phyloP scores from a whole-genome alignment of 2,113 vertebrate species.

The Elgaria multicarinata region DNA sequence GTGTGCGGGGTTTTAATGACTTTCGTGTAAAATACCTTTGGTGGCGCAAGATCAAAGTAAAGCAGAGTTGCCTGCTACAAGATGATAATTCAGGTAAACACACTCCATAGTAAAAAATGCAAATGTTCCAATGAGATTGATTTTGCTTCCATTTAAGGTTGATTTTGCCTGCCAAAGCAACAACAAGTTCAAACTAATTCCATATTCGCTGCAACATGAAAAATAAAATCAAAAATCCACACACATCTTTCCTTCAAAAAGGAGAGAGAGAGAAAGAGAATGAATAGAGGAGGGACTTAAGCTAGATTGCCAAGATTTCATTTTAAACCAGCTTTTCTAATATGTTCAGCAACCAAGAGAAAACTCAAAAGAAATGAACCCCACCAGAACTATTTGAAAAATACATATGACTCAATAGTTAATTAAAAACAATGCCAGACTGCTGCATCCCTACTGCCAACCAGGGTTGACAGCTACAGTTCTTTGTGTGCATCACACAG shows the following conservation, averaged over 20 bases:
- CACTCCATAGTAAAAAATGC: constrained; percentile 30
- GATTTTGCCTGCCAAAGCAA: constrained; percentile 55
- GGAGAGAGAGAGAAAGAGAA: not conserved
- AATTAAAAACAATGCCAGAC: not conserved
- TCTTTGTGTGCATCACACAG: fast-evolving
- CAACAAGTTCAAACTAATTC: constrained; percentile 58
- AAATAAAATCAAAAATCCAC: not conserved
- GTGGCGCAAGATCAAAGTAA: constrained; percentile 44
- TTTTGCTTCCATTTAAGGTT: constrained; percentile 56
- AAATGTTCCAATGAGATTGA: constrained; percentile 56
- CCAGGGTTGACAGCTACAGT: not conserved
- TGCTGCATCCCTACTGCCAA: not conserved
- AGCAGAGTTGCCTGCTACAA: constrained; percentile 47
- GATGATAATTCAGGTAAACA: constrained; percentile 55
- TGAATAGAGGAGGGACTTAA: not conserved
- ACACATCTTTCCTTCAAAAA: constrained; percentile 9
- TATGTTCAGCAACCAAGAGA: not conserved
- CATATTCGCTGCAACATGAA: constrained; percentile 33
- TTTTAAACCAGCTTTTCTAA: not conserved
- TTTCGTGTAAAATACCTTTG: constrained; percentile 29
- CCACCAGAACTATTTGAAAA: constrained; percentile 7
- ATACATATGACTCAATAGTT: constrained; percentile 18
- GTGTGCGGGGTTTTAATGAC: not conserved
- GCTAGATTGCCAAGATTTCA: constrained; percentile 26
- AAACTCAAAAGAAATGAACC: constrained; percentile 15